Conservation (phyloP, 2,888 invertebrate genomes). For the Poecilobothrus nobilitatus region DNA sequence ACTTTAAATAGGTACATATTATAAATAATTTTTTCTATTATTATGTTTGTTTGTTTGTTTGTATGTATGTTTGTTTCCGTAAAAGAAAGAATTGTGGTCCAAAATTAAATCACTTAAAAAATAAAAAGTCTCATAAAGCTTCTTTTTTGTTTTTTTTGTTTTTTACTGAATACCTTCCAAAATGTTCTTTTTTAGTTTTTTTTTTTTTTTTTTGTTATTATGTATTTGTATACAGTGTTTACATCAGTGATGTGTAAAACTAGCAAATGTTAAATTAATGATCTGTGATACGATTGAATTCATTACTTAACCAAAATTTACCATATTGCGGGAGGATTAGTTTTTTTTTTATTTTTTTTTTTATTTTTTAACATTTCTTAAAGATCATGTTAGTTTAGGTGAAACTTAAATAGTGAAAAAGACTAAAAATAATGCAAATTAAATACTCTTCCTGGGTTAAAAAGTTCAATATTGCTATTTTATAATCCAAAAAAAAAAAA, state of each 20-base stretch:
- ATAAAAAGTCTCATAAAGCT: not conserved
- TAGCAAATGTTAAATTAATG: constrained; percentile 4
- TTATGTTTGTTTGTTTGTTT: too few relatives aligned
- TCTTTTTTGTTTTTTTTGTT: too few relatives aligned
- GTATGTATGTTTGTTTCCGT: too few relatives aligned
- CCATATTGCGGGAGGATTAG: not conserved
- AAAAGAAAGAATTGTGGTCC: too few relatives aligned
- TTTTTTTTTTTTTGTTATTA: too few relatives aligned
- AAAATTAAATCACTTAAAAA: too few relatives aligned
- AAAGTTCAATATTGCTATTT: not conserved
- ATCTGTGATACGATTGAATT: constrained; percentile 1
- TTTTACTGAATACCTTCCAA: not conserved
- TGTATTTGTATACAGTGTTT: not conserved
- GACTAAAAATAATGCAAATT: constrained; percentile 3
- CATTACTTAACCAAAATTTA: not conserved
- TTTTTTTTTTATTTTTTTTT: too few relatives aligned
- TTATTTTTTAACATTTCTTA: not conserved
- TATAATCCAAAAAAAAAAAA: not conserved
- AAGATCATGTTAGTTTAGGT: constrained; percentile 1
- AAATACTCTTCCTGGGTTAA: constrained; percentile 4
- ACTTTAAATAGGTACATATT: too few relatives aligned
- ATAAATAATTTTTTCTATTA: too few relatives aligned
- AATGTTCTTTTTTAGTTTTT: not conserved
- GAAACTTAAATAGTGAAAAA: not conserved
- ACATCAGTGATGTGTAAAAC: not conserved